These are phyloP conservation scores for Drosophila quinaria DNA, from an alignment of 2,888 invertebrate genomes.

Conservation along the genomic window DNA sequence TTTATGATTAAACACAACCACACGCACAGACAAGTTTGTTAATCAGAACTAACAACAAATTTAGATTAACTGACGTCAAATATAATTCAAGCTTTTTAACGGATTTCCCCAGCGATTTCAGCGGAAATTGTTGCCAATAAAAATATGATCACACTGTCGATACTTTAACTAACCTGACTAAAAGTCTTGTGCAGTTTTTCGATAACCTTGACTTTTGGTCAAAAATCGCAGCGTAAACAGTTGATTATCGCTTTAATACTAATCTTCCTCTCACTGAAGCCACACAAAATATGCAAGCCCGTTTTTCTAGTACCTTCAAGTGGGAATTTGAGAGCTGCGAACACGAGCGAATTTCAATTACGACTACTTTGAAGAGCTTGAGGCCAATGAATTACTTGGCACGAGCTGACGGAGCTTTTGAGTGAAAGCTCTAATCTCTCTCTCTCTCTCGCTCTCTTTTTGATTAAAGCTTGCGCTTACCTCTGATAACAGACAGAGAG, in stretches of 20 bases:
- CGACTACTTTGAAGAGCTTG: constrained; percentile 37
- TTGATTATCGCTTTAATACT: constrained; percentile 44
- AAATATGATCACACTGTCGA: neutral
- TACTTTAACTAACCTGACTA: constrained; percentile 35
- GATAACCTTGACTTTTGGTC: constrained; percentile 58
- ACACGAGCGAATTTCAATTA: constrained; percentile 31
- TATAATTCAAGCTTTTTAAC: neutral
- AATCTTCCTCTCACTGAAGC: constrained; percentile 31
- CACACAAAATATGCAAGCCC: constrained; percentile 31
- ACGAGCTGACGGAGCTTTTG: constrained; percentile 36
- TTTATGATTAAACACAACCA: neutral
- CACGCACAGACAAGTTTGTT: neutral
- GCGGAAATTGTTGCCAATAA: constrained; percentile 5
- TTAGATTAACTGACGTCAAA: constrained; percentile 35
- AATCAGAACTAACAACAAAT: constrained; percentile 19
- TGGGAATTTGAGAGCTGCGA: constrained; percentile 26
- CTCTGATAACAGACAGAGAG: constrained; percentile 37
- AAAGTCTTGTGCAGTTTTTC: constrained; percentile 13
- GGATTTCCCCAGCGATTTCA: constrained; percentile 18
- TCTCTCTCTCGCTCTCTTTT: neutral
- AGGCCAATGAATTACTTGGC: constrained; percentile 31
- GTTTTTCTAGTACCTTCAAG: constrained; percentile 3
- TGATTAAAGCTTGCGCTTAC: neutral
- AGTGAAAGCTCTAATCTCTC: constrained; percentile 39
- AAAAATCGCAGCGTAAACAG: constrained; percentile 21